A percentile compares a stretch with the other conserved stretches of the same genome.
phyloP scores from a whole-genome alignment of 2,888 invertebrate species.

The Sepioteuthis lessoniana region DNA sequence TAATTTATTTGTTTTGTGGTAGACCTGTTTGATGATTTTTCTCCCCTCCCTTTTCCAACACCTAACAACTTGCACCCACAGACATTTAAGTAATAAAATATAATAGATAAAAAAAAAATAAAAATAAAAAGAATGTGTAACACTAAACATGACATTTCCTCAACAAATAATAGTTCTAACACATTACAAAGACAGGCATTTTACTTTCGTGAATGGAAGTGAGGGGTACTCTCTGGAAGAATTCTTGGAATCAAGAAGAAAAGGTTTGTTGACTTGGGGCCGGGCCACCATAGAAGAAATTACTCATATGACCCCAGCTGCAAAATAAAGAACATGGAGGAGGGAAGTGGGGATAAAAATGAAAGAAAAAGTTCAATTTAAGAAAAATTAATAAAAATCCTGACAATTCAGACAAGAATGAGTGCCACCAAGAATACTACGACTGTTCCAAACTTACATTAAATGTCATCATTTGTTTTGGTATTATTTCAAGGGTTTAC shows the following conservation, averaged over 20 bases:
- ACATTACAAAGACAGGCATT: constrained; percentile 23
- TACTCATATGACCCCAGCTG: constrained; percentile 9
- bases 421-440: no score
- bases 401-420: no score
- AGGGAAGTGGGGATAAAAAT: background rate
- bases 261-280: constrained; percentile 21
- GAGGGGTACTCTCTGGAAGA: background rate
- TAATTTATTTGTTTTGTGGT: background rate
- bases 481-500: no score
- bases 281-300: constrained; percentile 33
- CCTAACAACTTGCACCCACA: background rate
- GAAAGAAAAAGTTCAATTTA: background rate
- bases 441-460: no score
- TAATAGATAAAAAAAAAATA: background rate
- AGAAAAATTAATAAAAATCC: background rate
- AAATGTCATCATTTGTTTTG: no score
- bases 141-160: constrained; percentile 33
- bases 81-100: constrained; percentile 33
- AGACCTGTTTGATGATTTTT: no score
- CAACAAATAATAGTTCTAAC: background rate
- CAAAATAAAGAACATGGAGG: background rate
- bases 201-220: background rate
- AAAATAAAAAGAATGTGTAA: background rate
- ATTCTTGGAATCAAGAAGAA: constrained; percentile 23
- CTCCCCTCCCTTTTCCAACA: no score